Conservation (phyloP, 2,797 vertebrate species). For the Lithobates sylvaticus region DNA sequence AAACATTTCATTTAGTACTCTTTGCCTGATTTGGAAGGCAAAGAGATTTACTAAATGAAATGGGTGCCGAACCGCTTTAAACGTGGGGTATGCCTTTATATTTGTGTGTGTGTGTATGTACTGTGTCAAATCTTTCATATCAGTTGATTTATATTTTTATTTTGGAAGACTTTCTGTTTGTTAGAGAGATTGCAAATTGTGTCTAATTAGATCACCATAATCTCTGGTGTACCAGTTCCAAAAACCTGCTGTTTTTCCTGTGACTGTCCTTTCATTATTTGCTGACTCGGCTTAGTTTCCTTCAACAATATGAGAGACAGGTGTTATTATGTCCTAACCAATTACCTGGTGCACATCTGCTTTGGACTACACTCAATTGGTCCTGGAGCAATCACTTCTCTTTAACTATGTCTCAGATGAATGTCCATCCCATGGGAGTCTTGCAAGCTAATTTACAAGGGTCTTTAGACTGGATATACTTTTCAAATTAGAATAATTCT, state of each 20-base stretch:
- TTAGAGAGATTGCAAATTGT: background rate
- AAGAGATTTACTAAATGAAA: too few relatives aligned
- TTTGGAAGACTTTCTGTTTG: background rate
- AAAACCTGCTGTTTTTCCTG: background rate
- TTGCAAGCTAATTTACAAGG: conserved; percentile 6
- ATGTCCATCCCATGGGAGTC: conserved; percentile 1
- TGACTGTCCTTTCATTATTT: background rate
- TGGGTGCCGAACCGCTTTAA: too few relatives aligned
- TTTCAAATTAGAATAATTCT: background rate
- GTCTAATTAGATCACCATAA: background rate
- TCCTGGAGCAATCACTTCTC: conserved; percentile 17
- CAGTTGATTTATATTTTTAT: background rate
- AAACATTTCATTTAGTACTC: too few relatives aligned
- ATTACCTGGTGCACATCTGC: conserved; percentile 47
- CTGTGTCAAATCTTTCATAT: too few relatives aligned
- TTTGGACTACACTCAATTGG: conserved; percentile 36
- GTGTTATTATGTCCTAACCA: conserved; percentile 30
- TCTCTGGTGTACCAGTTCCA: background rate
- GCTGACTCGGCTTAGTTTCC: background rate
- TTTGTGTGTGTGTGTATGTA: too few relatives aligned
- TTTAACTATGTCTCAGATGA: conserved; percentile 39
- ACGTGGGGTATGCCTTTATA: too few relatives aligned
- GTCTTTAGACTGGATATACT: background rate
- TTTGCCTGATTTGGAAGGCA: too few relatives aligned
- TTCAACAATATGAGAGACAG: conserved; percentile 18